These are phyloP conservation scores for Artibeus jamaicensis DNA, from an alignment of 2,797 vertebrate species.

Conservation along the genomic window DNA sequence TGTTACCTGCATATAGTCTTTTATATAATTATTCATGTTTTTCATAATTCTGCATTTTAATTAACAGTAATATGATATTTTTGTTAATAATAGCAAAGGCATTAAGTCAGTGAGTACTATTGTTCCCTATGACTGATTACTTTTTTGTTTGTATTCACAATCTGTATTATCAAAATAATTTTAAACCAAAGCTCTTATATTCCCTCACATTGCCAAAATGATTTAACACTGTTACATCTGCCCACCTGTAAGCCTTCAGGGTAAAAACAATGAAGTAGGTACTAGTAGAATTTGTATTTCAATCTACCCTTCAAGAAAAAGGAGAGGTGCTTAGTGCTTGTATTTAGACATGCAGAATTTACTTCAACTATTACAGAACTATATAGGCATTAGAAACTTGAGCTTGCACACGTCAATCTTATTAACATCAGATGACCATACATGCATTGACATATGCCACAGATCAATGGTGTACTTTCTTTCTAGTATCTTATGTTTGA, in stretches of 20 bases:
- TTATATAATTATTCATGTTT: slow-evolving; percentile 53
- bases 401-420: slow-evolving; percentile 49
- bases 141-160: slow-evolving; percentile 74
- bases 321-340: slow-evolving; percentile 64
- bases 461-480: slow-evolving; percentile 53
- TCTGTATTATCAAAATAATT: slow-evolving; percentile 76
- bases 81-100: slow-evolving; percentile 70
- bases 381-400: slow-evolving; percentile 17
- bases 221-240: slow-evolving; percentile 73
- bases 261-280: slow-evolving; percentile 62
- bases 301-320: slow-evolving; percentile 54
- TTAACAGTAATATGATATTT: slow-evolving; percentile 60
- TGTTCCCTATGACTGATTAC: slow-evolving; percentile 71
- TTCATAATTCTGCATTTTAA: slow-evolving; percentile 73
- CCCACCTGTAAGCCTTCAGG: slow-evolving; percentile 33
- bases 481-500: slow-evolving; percentile 62
- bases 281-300: slow-evolving; percentile 66
- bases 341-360: slow-evolving; percentile 67
- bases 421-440: neutral
- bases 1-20: slow-evolving; percentile 57
- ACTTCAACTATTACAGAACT: slow-evolving; percentile 66
- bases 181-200: slow-evolving; percentile 84
- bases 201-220: slow-evolving; percentile 74
- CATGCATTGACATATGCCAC: neutral
- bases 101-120: slow-evolving; percentile 61